Evolutionary conservation across 2,797 vertebrate species (phyloP).

Genomic region (Brachyrhaphis roseni): DNA sequence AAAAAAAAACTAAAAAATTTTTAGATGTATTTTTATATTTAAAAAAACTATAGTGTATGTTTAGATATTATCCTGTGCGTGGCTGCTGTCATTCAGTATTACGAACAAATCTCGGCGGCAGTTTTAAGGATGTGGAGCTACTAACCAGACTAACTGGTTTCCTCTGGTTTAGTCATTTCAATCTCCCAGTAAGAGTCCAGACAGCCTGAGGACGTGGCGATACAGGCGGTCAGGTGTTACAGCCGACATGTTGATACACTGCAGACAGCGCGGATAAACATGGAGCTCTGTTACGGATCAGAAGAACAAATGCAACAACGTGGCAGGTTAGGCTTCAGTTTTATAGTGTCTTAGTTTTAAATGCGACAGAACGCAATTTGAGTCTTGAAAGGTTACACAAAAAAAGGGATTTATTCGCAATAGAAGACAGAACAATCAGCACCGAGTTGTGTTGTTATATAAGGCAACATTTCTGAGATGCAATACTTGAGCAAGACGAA

Average conservation of each 20-base stretch:
- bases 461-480: not conserved
- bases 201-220: constrained; percentile 3
- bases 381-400: not conserved
- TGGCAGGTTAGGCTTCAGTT: not conserved
- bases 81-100: constrained; percentile 69
- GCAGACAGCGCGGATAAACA: not conserved
- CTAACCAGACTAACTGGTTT: constrained; percentile 50
- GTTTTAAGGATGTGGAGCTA: constrained; percentile 63
- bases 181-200: not conserved
- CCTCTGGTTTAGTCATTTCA: constrained; percentile 34
- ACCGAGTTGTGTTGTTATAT: not conserved
- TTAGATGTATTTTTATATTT: constrained; percentile 57
- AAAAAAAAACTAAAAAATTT: constrained; percentile 7
- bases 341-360: not conserved
- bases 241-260: not conserved
- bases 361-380: not conserved
- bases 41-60: constrained; percentile 28
- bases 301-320: not conserved
- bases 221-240: not conserved
- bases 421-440: not conserved
- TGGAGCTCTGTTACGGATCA: not conserved
- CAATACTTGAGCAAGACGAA: not conserved
- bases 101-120: constrained; percentile 49
- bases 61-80: constrained; percentile 42
- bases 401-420: not conserved